These are phyloP conservation scores for Enteromius mattozi DNA, from an alignment of 2,797 vertebrate species.

Conservation along the genomic window DNA sequence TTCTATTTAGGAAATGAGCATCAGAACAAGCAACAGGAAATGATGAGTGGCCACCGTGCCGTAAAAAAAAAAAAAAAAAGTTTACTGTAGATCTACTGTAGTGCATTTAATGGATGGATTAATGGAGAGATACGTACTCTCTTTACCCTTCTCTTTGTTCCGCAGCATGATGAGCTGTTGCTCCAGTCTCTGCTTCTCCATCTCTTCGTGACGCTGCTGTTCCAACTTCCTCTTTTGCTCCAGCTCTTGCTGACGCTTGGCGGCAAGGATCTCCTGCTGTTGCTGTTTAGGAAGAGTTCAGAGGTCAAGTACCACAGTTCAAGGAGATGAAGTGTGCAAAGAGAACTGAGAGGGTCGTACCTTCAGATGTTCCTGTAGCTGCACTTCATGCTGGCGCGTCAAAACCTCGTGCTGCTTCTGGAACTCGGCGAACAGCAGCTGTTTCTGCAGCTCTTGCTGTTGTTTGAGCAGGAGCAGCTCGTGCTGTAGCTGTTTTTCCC, in stretches of 20 bases:
- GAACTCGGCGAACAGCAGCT: conserved; percentile 95
- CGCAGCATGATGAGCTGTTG: conserved; percentile 87
- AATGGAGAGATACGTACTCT: conserved; percentile 73
- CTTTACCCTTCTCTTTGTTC: conserved; percentile 85
- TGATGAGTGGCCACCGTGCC: not conserved
- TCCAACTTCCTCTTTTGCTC: conserved; percentile 94
- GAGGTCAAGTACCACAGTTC: conserved; percentile 39
- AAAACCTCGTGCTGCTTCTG: conserved; percentile 96
- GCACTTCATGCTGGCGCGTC: conserved; percentile 92
- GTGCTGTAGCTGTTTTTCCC: conserved; percentile 93
- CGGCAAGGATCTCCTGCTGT: conserved; percentile 93
- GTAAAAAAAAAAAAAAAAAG: not conserved
- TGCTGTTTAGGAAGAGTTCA: conserved; percentile 75
- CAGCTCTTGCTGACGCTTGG: conserved; percentile 90
- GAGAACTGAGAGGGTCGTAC: conserved; percentile 66
- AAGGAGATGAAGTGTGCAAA: conserved; percentile 11
- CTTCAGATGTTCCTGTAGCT: conserved; percentile 96
- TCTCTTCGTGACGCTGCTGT: conserved; percentile 90
- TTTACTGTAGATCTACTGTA: not conserved
- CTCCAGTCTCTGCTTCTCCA: conserved; percentile 92
- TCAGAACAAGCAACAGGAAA: not conserved
- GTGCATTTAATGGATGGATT: not conserved
- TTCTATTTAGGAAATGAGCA: not conserved
- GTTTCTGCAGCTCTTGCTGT: conserved; percentile 96
- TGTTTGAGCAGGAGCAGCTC: conserved; percentile 92